Conservation (phyloP, 2,888 invertebrate species). For the Neoaliturus tenellus region DNA sequence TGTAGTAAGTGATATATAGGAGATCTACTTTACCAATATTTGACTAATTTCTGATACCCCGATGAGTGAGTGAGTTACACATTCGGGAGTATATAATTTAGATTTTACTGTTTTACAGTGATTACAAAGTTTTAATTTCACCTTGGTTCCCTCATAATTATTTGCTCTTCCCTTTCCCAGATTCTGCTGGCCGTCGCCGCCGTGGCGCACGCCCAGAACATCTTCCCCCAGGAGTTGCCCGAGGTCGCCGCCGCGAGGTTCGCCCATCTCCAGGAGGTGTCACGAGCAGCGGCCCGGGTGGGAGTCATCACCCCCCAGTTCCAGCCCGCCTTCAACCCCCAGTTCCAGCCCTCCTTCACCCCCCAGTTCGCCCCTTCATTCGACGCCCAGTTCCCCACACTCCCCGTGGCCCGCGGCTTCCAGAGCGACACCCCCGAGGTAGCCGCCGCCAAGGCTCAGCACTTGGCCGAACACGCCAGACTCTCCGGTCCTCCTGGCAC, state of each 20-base stretch:
- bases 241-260: neutral
- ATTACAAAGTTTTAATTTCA: too few species aligned
- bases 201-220: neutral
- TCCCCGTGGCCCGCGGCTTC: neutral
- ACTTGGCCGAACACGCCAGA: constrained; percentile 23
- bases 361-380: constrained; percentile 70
- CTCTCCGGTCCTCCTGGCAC: neutral
- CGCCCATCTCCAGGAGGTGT: neutral
- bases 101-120: too few species aligned
- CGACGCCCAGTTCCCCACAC: constrained; percentile 66
- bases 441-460: constrained; percentile 28
- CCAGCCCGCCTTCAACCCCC: neutral
- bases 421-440: constrained; percentile 40
- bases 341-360: too few species aligned
- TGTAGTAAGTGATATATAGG: too few species aligned
- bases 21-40: too few species aligned
- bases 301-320: neutral
- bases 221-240: neutral
- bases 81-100: too few species aligned
- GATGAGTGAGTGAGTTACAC: too few species aligned
- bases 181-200: neutral
- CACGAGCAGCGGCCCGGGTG: neutral
- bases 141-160: too few species aligned
- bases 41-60: too few species aligned
- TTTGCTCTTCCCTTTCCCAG: neutral